Evolutionary conservation across 2,888 invertebrate genomes (phyloP).

Genomic region (Boloria selene): DNA sequence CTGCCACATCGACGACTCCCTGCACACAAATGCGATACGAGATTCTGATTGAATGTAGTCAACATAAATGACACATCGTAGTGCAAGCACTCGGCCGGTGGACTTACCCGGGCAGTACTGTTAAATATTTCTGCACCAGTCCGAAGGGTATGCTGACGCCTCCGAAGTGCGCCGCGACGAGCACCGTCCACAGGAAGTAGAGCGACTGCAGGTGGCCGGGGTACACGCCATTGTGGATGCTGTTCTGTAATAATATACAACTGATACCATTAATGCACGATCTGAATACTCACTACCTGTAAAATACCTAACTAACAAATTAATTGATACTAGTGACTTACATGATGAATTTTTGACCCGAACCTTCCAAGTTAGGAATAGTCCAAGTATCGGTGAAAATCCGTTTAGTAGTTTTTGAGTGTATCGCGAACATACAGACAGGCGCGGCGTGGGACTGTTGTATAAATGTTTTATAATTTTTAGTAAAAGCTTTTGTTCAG

Average conservation of each 20-base stretch:
- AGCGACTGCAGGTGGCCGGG: conserved; percentile 96
- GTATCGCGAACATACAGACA: too few relatives aligned
- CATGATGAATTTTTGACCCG: too few relatives aligned
- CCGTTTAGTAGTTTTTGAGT: too few relatives aligned
- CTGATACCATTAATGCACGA: neutral
- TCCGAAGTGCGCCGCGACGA: conserved; percentile 90
- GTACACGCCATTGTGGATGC: conserved; percentile 96
- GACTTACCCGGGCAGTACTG: conserved; percentile 88
- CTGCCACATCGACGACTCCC: conserved; percentile 87
- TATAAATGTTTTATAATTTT: too few relatives aligned
- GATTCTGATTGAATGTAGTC: too few relatives aligned
- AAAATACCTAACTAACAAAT: too few relatives aligned
- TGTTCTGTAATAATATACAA: conserved; percentile 86
- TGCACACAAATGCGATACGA: conserved; percentile 47
- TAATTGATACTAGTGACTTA: too few relatives aligned
- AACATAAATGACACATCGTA: neutral
- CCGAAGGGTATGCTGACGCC: conserved; percentile 92
- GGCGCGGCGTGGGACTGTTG: too few relatives aligned
- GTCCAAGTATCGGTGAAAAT: too few relatives aligned
- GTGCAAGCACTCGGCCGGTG: neutral
- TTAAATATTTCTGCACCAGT: conserved; percentile 88
- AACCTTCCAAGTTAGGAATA: too few relatives aligned
- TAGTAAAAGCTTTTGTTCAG: too few relatives aligned
- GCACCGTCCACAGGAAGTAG: conserved; percentile 90
- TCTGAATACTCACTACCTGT: neutral